These are phyloP conservation scores for Pholis gunnellus DNA, from an alignment of 2,113 vertebrate genomes.

Conservation along the genomic window DNA sequence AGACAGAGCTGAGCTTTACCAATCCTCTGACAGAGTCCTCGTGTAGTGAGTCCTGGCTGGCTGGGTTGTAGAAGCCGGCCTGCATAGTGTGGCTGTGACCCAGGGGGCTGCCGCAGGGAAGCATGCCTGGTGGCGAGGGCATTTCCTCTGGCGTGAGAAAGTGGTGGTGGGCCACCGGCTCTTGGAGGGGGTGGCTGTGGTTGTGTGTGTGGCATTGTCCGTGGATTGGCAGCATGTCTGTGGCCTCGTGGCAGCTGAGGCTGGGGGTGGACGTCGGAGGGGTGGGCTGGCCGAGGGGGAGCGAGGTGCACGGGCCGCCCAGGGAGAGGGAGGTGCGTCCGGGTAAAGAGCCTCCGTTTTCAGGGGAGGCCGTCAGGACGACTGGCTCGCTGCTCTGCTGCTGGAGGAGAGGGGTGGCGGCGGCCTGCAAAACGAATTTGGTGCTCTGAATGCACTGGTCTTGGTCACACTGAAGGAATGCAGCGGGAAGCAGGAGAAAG, in stretches of 20 bases:
- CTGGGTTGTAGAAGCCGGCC: slow-evolving; percentile 88
- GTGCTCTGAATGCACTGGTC: slow-evolving; percentile 99
- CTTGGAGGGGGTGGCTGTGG: slow-evolving; percentile 83
- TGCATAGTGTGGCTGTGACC: slow-evolving; percentile 90
- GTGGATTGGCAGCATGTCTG: slow-evolving; percentile 87
- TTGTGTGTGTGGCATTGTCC: slow-evolving; percentile 64
- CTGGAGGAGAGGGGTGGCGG: slow-evolving; percentile 94
- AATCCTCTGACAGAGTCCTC: slow-evolving; percentile 96
- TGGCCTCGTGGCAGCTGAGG: slow-evolving; percentile 87
- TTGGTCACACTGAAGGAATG: slow-evolving; percentile 92
- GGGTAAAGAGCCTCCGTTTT: slow-evolving; percentile 86
- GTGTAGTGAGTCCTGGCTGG: slow-evolving; percentile 96
- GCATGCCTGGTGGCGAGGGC: slow-evolving; percentile 91
- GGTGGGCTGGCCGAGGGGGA: slow-evolving; percentile 93
- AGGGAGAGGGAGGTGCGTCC: slow-evolving; percentile 87
- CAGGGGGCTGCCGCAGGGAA: slow-evolving; percentile 89
- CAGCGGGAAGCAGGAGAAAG: slow-evolving; percentile 2
- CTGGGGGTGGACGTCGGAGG: slow-evolving; percentile 94
- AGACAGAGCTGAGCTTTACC: slow-evolving; percentile 98
- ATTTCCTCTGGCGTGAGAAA: slow-evolving; percentile 95
- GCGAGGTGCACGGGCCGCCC: slow-evolving; percentile 88
- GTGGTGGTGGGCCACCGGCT: slow-evolving; percentile 86
- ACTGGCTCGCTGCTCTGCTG: slow-evolving; percentile 93
- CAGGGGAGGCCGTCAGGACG: slow-evolving; percentile 80
- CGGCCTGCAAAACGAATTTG: slow-evolving; percentile 99